Percentiles rank a stretch among this genome's conserved stretches.
Evolutionary conservation across 2,113 vertebrate species (phyloP).

Genomic region (Neomonachus schauinslandi): DNA sequence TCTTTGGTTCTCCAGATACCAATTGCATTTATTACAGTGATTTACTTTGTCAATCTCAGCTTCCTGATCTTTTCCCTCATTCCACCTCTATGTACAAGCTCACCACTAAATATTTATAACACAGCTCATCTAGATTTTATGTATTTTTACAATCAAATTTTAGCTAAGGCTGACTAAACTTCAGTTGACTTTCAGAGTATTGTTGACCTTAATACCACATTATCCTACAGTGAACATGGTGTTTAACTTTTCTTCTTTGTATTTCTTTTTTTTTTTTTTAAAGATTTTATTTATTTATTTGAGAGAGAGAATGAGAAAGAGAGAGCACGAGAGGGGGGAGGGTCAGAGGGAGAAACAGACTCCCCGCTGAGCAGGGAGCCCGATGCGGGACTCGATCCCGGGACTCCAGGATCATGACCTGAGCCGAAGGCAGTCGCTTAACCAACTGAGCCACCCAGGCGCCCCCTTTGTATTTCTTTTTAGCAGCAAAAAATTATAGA

Average conservation of each 20-base stretch:
- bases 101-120: neutral
- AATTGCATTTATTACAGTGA: neutral
- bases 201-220: neutral
- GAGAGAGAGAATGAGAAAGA: no score
- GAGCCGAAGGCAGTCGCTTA: no score
- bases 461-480: neutral
- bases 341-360: no score
- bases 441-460: no score
- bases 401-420: no score
- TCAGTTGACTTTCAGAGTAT: neutral
- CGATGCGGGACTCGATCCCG: no score
- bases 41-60: constrained; percentile 1
- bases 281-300: no score
- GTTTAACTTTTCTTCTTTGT: neutral
- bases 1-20: neutral
- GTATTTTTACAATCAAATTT: constrained; percentile 35
- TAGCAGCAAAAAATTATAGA: neutral
- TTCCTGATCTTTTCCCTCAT: neutral
- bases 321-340: no score
- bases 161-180: neutral
- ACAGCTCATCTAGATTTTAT: neutral
- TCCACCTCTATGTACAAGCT: neutral
- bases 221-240: neutral
- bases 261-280: constrained; percentile 31
- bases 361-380: no score